Evolutionary conservation across 2,888 invertebrate genomes (phyloP).

Genomic region (Scaptomyza polygonia): DNA sequence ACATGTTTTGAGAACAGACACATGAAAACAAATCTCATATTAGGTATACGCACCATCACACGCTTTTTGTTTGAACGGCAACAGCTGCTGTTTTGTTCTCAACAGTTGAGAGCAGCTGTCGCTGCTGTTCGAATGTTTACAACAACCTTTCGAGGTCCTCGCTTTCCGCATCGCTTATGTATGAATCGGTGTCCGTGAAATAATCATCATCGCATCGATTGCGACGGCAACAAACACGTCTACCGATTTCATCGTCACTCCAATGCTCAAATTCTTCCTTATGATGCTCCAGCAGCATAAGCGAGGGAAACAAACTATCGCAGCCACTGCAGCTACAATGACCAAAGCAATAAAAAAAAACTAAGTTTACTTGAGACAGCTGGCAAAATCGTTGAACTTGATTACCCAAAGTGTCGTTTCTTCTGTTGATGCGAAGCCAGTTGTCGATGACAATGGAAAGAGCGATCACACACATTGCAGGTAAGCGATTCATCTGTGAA

Average conservation of each 20-base stretch:
- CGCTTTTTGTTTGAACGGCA: constrained; percentile 35
- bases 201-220: constrained; percentile 84
- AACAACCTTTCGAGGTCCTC: constrained; percentile 88
- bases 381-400: constrained; percentile 25
- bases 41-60: constrained; percentile 52
- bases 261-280: constrained; percentile 93
- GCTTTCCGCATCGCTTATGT: constrained; percentile 87
- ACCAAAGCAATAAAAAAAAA: constrained; percentile 1
- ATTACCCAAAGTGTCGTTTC: constrained; percentile 92
- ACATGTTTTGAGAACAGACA: not conserved
- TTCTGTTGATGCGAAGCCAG: constrained; percentile 92
- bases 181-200: constrained; percentile 87
- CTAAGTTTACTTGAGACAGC: constrained; percentile 6
- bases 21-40: too few species aligned
- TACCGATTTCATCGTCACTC: constrained; percentile 89
- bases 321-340: constrained; percentile 90
- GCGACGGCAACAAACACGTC: constrained; percentile 84
- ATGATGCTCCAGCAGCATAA: constrained; percentile 92
- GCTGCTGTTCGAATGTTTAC: constrained; percentile 81
- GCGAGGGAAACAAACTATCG: constrained; percentile 91
- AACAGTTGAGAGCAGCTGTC: constrained; percentile 24
- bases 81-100: constrained; percentile 39
- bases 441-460: constrained; percentile 89
- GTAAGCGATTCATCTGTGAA: constrained; percentile 90
- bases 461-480: constrained; percentile 93